These are phyloP conservation scores for Leistus spinibarbis DNA, from an alignment of 2,888 invertebrate genomes.

Conservation along the genomic window DNA sequence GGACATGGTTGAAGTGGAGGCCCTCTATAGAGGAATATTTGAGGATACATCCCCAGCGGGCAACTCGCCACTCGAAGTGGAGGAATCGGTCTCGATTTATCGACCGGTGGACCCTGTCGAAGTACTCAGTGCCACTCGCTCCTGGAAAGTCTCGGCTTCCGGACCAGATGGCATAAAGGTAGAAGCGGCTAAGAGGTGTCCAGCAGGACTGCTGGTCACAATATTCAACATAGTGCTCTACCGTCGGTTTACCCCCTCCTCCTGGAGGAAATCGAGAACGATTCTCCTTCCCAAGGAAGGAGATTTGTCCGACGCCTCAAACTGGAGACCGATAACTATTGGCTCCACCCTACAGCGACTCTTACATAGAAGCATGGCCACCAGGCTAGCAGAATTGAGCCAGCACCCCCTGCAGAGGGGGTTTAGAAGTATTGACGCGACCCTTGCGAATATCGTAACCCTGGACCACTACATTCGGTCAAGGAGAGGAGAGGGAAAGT, in stretches of 20 bases:
- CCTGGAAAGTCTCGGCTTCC: constrained; percentile 10
- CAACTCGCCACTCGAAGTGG: background rate
- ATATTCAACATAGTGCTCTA: constrained; percentile 40
- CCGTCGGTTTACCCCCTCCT: constrained; percentile 19
- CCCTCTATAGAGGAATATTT: background rate
- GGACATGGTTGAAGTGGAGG: background rate
- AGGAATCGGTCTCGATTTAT: background rate
- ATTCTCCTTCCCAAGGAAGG: constrained; percentile 41
- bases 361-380: constrained; percentile 44
- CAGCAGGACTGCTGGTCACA: constrained; percentile 1
- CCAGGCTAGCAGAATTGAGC: constrained; percentile 14
- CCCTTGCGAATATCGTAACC: constrained; percentile 50
- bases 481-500: constrained; percentile 45
- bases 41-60: background rate
- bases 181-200: constrained; percentile 5
- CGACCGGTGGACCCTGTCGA: too few species aligned
- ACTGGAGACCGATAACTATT: constrained; percentile 13
- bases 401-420: constrained; percentile 46
- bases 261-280: constrained; percentile 35
- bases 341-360: constrained; percentile 43
- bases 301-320: background rate
- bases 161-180: constrained; percentile 31
- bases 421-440: constrained; percentile 50
- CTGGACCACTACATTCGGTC: constrained; percentile 45
- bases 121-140: constrained; percentile 44